A percentile compares a stretch with the other conserved stretches of the same genome.
Conservation (phyloP, 1,140 invertebrate species). For the Caenorhabditis tropicalis region DNA sequence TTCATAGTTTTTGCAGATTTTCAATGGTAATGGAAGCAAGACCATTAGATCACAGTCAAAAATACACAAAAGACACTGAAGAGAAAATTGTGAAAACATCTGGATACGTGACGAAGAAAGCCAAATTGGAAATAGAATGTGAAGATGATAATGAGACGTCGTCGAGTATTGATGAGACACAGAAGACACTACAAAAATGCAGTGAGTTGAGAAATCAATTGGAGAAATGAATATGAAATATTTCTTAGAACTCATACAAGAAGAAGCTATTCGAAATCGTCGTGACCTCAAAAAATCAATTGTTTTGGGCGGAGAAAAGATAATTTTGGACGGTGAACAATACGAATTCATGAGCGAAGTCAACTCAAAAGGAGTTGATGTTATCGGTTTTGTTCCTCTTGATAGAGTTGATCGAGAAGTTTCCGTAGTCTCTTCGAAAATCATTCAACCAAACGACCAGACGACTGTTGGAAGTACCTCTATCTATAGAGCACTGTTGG, state of each 20-base stretch:
- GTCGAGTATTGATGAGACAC: background rate
- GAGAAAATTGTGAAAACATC: constrained; percentile 25
- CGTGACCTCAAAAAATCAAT: constrained; percentile 17
- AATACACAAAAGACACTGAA: background rate
- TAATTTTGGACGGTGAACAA: constrained; percentile 20
- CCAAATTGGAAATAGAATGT: background rate
- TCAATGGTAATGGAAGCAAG: constrained; percentile 38
- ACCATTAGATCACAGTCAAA: constrained; percentile 25
- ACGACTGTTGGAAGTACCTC: background rate
- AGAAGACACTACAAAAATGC: background rate
- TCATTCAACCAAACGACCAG: constrained; percentile 30
- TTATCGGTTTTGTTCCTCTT: background rate
- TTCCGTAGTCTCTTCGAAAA: background rate
- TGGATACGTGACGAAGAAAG: background rate
- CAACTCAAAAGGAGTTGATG: constrained; percentile 6
- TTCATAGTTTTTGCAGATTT: background rate
- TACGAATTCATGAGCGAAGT: constrained; percentile 7
- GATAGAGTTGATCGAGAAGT: constrained; percentile 8
- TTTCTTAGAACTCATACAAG: background rate
- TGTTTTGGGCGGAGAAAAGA: constrained; percentile 1
- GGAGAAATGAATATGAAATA: background rate
- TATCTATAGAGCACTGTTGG: background rate
- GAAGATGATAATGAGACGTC: background rate
- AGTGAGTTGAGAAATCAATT: background rate
- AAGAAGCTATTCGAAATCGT: background rate